Conservation (phyloP, 2,888 invertebrate genomes). For the Hyles lineata region DNA sequence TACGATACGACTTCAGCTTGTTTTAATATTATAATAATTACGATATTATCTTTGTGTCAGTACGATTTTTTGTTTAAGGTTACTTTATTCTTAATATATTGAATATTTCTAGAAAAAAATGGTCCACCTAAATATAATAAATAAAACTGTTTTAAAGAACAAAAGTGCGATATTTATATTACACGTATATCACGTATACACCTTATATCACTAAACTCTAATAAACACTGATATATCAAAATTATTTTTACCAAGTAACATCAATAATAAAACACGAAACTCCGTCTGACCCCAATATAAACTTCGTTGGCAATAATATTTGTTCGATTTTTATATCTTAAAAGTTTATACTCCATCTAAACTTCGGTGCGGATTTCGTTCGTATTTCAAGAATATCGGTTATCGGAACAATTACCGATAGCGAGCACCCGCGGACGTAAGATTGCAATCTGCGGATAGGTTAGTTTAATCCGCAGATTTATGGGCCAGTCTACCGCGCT, state of each 20-base stretch:
- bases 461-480: constrained; percentile 80
- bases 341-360: constrained; percentile 15
- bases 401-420: constrained; percentile 78
- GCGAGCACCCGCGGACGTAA: constrained; percentile 64
- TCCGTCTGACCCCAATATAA: not conserved
- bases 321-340: constrained; percentile 1
- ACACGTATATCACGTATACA: too few relatives aligned
- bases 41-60: too few relatives aligned
- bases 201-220: not conserved
- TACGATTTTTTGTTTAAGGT: too few relatives aligned
- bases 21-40: too few relatives aligned
- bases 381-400: constrained; percentile 66
- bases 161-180: too few relatives aligned
- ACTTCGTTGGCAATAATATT: constrained; percentile 8
- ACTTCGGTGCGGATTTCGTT: constrained; percentile 42
- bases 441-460: constrained; percentile 79
- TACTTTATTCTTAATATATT: too few relatives aligned
- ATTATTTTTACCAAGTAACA: not conserved
- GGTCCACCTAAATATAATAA: too few relatives aligned
- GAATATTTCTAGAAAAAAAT: too few relatives aligned
- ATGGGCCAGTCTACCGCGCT: constrained; percentile 70
- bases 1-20: too few relatives aligned
- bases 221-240: not conserved
- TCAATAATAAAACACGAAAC: not conserved
- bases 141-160: too few relatives aligned